phyloP scores from a whole-genome alignment of 92 coral and sea anemone species.

The Palythoa grandiflora region DNA sequence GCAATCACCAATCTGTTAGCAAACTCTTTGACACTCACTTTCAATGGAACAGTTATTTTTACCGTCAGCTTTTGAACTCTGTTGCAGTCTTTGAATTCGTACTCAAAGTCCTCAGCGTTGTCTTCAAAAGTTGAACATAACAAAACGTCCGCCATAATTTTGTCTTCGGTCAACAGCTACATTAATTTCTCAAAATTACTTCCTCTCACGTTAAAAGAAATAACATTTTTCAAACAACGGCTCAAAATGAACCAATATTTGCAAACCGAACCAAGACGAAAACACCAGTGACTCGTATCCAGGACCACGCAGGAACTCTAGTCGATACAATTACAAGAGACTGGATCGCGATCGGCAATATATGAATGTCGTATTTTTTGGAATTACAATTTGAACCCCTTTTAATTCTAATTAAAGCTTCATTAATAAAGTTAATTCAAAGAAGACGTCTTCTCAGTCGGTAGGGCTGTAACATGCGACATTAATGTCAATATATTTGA shows the following conservation, averaged over 20 bases:
- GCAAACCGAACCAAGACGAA: no score
- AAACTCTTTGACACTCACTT: constrained; percentile 80
- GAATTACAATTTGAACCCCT: no score
- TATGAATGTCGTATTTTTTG: no score
- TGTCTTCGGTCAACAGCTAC: background rate
- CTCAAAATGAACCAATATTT: background rate
- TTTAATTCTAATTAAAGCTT: no score
- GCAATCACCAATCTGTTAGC: constrained; percentile 83
- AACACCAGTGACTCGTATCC: background rate
- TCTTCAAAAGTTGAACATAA: constrained; percentile 76
- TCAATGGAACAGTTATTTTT: constrained; percentile 78
- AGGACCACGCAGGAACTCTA: background rate
- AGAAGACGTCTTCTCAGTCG: no score
- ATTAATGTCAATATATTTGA: no score
- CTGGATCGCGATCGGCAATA: background rate
- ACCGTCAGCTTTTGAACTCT: constrained; percentile 74
- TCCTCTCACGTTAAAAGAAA: background rate
- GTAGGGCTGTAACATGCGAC: no score
- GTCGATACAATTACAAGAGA: background rate
- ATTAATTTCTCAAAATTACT: background rate
- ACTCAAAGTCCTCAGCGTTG: constrained; percentile 69
- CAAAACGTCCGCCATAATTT: constrained; percentile 72
- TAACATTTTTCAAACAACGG: background rate
- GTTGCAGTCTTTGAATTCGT: constrained; percentile 73
- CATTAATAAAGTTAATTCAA: no score